These are phyloP conservation scores for Synanthedon vespiformis DNA, from an alignment of 2,888 invertebrate species.

Conservation along the genomic window DNA sequence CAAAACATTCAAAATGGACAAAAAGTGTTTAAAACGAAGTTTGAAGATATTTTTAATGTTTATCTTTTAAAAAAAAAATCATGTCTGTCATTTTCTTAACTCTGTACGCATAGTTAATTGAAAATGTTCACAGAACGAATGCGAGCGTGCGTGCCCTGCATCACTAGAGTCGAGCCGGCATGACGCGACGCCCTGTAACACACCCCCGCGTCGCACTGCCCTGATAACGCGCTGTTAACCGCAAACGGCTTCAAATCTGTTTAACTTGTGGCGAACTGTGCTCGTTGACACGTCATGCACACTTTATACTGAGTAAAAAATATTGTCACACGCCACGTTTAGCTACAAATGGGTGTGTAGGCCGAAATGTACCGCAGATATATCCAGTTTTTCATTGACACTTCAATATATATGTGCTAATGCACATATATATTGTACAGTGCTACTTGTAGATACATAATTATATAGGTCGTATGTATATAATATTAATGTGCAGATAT, in stretches of 20 bases:
- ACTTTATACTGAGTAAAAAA: conserved; percentile 8
- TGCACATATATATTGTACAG: conserved; percentile 4
- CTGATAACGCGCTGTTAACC: conserved; percentile 1
- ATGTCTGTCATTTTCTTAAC: background rate
- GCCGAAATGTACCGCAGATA: background rate
- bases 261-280: conserved; percentile 8
- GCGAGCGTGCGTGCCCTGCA: conserved; percentile 4
- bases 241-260: conserved; percentile 8
- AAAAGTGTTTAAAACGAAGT: too few relatives aligned
- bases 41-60: too few relatives aligned
- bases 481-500: too few relatives aligned
- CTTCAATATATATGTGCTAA: background rate
- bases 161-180: background rate
- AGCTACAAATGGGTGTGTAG: background rate
- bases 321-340: conserved; percentile 1
- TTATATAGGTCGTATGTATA: too few relatives aligned
- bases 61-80: too few relatives aligned
- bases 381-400: background rate
- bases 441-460: too few relatives aligned
- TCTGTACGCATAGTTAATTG: conserved; percentile 8
- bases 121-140: conserved; percentile 7
- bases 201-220: background rate
- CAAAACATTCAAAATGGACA: too few relatives aligned
- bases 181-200: background rate
- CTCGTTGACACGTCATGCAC: conserved; percentile 7